These are phyloP conservation scores for Himantopus leucocephalus DNA, from an alignment of 2,113 vertebrate species.

Conservation along the genomic window DNA sequence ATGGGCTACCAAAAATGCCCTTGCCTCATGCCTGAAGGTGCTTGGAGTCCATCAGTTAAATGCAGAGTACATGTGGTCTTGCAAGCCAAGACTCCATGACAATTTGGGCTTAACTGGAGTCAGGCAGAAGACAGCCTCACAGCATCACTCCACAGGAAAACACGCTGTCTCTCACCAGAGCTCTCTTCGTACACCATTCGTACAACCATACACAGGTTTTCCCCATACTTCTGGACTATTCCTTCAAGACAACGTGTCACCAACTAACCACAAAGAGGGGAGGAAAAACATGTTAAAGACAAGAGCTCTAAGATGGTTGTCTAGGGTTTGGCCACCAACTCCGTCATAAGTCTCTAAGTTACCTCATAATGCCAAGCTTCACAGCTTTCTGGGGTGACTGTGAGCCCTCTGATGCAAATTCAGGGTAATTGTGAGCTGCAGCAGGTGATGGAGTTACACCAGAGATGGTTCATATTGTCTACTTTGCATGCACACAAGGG, in stretches of 20 bases:
- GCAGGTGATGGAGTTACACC: not conserved
- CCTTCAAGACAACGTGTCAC: not conserved
- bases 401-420: not conserved
- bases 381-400: not conserved
- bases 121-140: not conserved
- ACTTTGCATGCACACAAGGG: not conserved
- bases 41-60: not conserved
- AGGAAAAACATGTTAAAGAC: not conserved
- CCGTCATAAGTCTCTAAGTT: not conserved
- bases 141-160: not conserved
- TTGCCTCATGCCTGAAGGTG: not conserved
- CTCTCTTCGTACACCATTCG: not conserved
- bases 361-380: not conserved
- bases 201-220: not conserved
- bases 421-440: not conserved
- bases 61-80: not conserved
- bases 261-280: not conserved
- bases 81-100: not conserved
- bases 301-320: not conserved
- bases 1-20: not conserved
- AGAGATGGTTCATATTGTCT: not conserved
- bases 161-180: not conserved
- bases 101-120: not conserved
- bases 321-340: not conserved
- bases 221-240: not conserved